A percentile compares a stretch with the other conserved stretches of the same genome.
Evolutionary conservation across 1,140 invertebrate genomes (phyloP).

Genomic region (Drosophila prosaltans): DNA sequence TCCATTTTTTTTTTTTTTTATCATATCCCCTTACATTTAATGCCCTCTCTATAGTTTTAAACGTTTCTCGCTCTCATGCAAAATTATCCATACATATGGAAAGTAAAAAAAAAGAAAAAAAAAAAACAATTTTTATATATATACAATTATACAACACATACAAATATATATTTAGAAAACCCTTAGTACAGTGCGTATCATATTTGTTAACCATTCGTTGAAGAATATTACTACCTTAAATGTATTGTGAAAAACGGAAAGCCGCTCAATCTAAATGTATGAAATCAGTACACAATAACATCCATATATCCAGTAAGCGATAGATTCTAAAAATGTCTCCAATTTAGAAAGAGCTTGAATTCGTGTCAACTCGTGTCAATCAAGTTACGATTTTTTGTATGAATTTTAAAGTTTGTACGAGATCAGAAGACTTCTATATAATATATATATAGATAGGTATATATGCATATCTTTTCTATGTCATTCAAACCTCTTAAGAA

Average conservation of each 20-base stretch:
- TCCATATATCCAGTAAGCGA: too few relatives aligned
- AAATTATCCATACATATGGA: not conserved
- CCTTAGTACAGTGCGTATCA: conserved; percentile 23
- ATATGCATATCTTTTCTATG: too few relatives aligned
- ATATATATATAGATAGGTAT: too few relatives aligned
- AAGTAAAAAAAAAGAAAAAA: not conserved
- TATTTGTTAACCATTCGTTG: conserved; percentile 17
- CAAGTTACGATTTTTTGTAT: too few relatives aligned
- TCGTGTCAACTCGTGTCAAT: too few relatives aligned
- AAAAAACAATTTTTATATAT: conserved; percentile 1
- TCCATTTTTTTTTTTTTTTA: not conserved
- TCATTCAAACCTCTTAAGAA: too few relatives aligned
- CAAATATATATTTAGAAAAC: conserved; percentile 8
- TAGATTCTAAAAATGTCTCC: too few relatives aligned
- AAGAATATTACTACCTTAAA: not conserved
- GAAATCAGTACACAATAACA: not conserved
- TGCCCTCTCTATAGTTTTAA: not conserved
- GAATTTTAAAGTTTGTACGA: too few relatives aligned
- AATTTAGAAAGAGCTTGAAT: too few relatives aligned
- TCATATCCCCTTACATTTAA: not conserved
- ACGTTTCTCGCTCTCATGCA: not conserved
- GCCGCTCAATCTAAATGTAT: not conserved
- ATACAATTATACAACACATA: not conserved
- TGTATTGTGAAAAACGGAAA: not conserved
- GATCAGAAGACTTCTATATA: too few relatives aligned